Evolutionary conservation across 1,140 invertebrate genomes (phyloP).

Genomic region (Centruroides sculpturatus): DNA sequence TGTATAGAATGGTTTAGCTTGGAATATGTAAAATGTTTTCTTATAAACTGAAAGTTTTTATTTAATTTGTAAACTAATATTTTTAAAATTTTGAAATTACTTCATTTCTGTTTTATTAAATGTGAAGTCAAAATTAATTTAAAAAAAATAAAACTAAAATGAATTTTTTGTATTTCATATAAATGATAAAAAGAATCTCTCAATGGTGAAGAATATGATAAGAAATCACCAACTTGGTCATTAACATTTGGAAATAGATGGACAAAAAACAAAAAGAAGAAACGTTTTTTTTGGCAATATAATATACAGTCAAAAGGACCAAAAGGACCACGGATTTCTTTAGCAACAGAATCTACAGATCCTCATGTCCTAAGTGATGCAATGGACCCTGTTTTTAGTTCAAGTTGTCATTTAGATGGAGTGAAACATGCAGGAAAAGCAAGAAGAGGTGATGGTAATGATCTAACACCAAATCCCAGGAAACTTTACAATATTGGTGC

Average conservation of each 20-base stretch:
- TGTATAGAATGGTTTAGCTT: no score
- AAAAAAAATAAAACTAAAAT: no score
- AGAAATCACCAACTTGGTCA: neutral
- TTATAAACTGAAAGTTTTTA: no score
- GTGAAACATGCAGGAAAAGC: conserved; percentile 64
- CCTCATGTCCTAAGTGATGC: conserved; percentile 81
- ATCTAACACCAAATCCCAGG: conserved; percentile 83
- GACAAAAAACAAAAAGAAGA: conserved; percentile 42
- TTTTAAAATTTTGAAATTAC: no score
- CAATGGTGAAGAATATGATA: no score
- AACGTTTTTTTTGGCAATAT: conserved; percentile 94
- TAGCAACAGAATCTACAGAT: conserved; percentile 52
- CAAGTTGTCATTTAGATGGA: conserved; percentile 60
- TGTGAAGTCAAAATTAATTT: no score
- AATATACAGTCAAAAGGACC: conserved; percentile 97
- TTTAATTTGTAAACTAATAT: no score
- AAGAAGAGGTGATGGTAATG: conserved; percentile 92
- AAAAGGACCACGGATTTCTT: conserved; percentile 27
- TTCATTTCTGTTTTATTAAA: no score
- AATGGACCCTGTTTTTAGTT: conserved; percentile 85
- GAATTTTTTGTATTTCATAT: no score
- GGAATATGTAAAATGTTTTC: no score
- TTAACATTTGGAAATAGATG: conserved; percentile 17
- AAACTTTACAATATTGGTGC: conserved; percentile 81
- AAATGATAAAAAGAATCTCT: no score